Evolutionary conservation across 2,797 vertebrate genomes (phyloP), one percentile per base, ranked within the genome.

Genomic region (Manis crassicaudata): DNA sequence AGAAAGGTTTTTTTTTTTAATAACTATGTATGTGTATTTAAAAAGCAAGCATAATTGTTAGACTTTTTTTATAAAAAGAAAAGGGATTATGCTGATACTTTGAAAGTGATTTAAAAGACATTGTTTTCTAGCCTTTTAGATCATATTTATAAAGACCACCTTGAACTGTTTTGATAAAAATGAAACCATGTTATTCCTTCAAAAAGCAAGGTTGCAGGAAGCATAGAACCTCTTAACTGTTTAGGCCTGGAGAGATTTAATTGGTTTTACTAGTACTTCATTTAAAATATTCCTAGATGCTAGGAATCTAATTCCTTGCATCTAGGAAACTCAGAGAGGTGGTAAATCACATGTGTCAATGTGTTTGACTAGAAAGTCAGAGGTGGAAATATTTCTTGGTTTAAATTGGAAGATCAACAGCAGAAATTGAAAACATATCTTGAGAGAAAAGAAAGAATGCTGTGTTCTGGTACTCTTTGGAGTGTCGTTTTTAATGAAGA

Each of bases 211-310:
- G 6, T 32, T 89, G 5, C 21, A 52, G 79, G 90, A 94, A 88
- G 13, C 62, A 25, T 29, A 83, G 65, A 94, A 20, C 76, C 67
- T 81, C 62, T 54, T 68, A 95, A n/a, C 40, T 62, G 7, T n/a
- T 70, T 84, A 29, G 35, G 7, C 50, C 70, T 70, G 20, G n/a
- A 32, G 37, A 96, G 9, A 73, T 79, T 58, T 92, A 90, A 67
- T 63, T 72, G 23, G 4, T 70, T 95, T 85, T 89, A 63, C 89
- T 85, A 92, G 50, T 72, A 92, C 25, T 87, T 95, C n/a, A 91
- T 79, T 96, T 94, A 92, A 92, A 95, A 90, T 85, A 72, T 50
- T 88, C n/a, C 18, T 63, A 65, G 40, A 88, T 92, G 37, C 46
- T 76, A 84, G 67, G 50, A 90, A 68, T 90, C 5, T 21, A 80